phyloP scores from a whole-genome alignment of 2,888 invertebrate genomes.

The Volucella inanis region DNA sequence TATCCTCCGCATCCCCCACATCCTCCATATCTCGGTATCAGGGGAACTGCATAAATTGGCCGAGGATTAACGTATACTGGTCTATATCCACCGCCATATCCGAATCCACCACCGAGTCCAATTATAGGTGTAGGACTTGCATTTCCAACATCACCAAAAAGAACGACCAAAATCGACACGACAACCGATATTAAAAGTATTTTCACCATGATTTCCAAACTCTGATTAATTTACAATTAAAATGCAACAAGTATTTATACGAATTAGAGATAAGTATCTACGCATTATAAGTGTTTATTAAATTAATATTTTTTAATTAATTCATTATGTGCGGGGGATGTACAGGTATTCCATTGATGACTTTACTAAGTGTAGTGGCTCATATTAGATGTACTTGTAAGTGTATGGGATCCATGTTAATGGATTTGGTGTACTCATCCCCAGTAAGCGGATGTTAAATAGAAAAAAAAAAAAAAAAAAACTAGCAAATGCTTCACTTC shows the following conservation, averaged over 20 bases:
- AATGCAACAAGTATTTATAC: slow-evolving; percentile 50
- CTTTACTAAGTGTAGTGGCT: background rate
- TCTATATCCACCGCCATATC: slow-evolving; percentile 20
- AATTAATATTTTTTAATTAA: slow-evolving; percentile 29
- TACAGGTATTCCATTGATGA: slow-evolving; percentile 19
- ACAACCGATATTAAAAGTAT: slow-evolving; percentile 3
- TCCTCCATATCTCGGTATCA: too few species aligned
- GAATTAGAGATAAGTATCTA: slow-evolving; percentile 1
- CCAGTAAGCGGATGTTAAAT: slow-evolving; percentile 22
- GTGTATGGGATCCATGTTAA: background rate
- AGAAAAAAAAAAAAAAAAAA: background rate
- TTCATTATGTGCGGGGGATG: slow-evolving; percentile 21
- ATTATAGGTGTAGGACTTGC: slow-evolving; percentile 23
- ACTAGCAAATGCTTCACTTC: background rate
- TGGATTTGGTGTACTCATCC: slow-evolving; percentile 8
- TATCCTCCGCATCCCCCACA: too few species aligned
- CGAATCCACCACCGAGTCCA: slow-evolving; percentile 30
- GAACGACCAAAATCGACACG: slow-evolving; percentile 5
- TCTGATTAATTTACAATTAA: slow-evolving; percentile 30
- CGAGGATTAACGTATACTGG: too few species aligned
- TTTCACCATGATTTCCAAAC: slow-evolving; percentile 49
- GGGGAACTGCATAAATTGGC: too few species aligned
- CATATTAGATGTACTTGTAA: background rate
- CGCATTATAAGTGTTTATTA: slow-evolving; percentile 10
- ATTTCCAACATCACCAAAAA: slow-evolving; percentile 26